phyloP scores from a whole-genome alignment of 1,140 invertebrate genomes.

The Cydia splendana region DNA sequence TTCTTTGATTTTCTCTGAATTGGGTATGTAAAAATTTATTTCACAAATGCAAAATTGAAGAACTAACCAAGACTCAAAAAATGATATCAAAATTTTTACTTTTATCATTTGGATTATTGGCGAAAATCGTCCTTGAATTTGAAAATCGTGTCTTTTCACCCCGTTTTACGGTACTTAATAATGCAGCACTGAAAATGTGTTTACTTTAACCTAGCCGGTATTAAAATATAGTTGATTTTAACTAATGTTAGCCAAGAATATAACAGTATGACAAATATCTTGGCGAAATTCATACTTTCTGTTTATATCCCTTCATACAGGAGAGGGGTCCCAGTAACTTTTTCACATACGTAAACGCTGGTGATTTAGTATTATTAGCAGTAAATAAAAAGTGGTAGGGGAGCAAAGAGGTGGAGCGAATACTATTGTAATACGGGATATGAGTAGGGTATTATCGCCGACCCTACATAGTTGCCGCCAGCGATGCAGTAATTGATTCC shows the following conservation, averaged over 20 bases:
- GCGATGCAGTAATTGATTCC: slow-evolving; percentile 75
- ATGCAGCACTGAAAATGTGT: too few relatives aligned
- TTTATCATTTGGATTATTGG: too few relatives aligned
- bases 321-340: slow-evolving; percentile 40
- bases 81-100: too few relatives aligned
- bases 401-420: slow-evolving; percentile 77
- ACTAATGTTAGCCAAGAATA: not conserved
- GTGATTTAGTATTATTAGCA: slow-evolving; percentile 78
- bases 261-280: not conserved
- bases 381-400: slow-evolving; percentile 79
- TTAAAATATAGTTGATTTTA: not conserved
- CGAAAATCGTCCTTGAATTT: too few relatives aligned
- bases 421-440: slow-evolving; percentile 62
- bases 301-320: slow-evolving; percentile 51
- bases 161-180: too few relatives aligned
- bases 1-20: too few relatives aligned
- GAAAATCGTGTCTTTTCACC: too few relatives aligned
- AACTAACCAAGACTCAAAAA: too few relatives aligned
- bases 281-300: slow-evolving; percentile 35
- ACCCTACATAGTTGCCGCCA: slow-evolving; percentile 43
- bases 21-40: too few relatives aligned
- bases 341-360: slow-evolving; percentile 62
- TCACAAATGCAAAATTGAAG: too few relatives aligned
- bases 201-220: too few relatives aligned
- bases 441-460: slow-evolving; percentile 71